Conservation (phyloP, 2,797 vertebrate genomes). For the Botia almorhae region DNA sequence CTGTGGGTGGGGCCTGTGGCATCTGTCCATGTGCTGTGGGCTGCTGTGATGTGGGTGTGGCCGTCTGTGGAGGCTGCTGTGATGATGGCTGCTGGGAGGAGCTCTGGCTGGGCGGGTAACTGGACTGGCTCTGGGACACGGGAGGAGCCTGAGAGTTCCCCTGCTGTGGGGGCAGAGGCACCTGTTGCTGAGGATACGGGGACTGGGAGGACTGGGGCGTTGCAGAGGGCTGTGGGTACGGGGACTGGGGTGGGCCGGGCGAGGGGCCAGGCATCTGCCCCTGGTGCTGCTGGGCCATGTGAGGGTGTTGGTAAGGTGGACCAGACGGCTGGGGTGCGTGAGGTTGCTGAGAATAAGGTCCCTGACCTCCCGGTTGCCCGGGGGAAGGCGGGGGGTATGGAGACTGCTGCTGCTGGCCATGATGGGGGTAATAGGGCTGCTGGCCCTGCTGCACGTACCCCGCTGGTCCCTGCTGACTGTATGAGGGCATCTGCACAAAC, state of each 20-base stretch:
- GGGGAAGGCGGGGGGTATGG: constrained; percentile 84
- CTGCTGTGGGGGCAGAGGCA: constrained; percentile 68
- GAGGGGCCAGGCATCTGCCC: constrained; percentile 77
- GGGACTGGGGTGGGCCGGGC: constrained; percentile 78
- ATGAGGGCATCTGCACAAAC: constrained; percentile 87
- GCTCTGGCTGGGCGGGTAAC: constrained; percentile 84
- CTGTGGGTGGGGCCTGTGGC: constrained; percentile 72
- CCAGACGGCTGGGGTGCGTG: constrained; percentile 80
- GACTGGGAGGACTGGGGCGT: constrained; percentile 82
- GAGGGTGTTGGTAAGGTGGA: constrained; percentile 85
- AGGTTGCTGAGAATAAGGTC: constrained; percentile 84
- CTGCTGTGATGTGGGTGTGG: constrained; percentile 75
- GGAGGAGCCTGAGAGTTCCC: constrained; percentile 81
- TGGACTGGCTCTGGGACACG: constrained; percentile 83
- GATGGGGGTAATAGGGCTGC: constrained; percentile 86
- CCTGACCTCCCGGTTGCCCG: constrained; percentile 78
- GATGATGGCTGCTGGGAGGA: constrained; percentile 80
- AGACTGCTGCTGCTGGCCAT: constrained; percentile 85
- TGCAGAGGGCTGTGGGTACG: constrained; percentile 80
- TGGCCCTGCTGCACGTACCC: constrained; percentile 93
- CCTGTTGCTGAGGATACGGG: constrained; percentile 88
- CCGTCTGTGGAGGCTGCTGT: constrained; percentile 72
- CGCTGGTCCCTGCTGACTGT: constrained; percentile 92
- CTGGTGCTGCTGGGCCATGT: constrained; percentile 87
- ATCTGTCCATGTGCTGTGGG: constrained; percentile 72